Evolutionary conservation across 2,113 vertebrate genomes (phyloP), one percentile per base, ranked within the genome.

Genomic region (Ameiurus melas): DNA sequence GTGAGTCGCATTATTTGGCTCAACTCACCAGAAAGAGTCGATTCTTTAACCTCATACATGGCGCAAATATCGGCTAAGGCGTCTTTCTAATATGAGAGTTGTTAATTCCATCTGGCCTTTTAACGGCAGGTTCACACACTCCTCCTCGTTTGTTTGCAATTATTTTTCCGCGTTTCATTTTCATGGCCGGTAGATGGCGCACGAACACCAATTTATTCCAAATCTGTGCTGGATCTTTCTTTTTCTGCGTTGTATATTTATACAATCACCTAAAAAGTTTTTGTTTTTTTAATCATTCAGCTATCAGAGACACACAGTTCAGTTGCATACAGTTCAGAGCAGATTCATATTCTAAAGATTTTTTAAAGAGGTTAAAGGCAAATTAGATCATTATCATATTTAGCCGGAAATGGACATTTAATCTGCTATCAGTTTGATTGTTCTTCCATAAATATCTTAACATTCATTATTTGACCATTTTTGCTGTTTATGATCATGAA

Each of bases 221-320:
- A n/a, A 16, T 51, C 22, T 27, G 1, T 2, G 5, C 20, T 1
- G 0, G 22, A 17, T 5, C 12, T 13, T n/a, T n/a, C n/a, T n/a
- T n/a, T n/a, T n/a, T n/a, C n/a, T n/a, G 16, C 2, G 20, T 25
- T 0, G 2, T 73, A 4, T 73, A 22, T 73, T 66, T 30, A 68
- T n/a, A 66, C 2, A 17, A 25, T 10, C 17, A 36, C 5, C 16
- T 71, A 8, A 43, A 43, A 75, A 12, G 3, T 43, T 43, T 7
- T 36, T 71, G 12, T 5, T 71, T 30, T 73, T 36, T 70, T 68
- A 5, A 36, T 71, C 33, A 39, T 73, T 19, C 33, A 73, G 4
- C 19, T 43, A 25, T 75, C 1, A 75, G 12, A 43, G 39, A 75
- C 19, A 43, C 36, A 25, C 71, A 75, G 47, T 51, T 51, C 47